Conservation (phyloP, 2,797 vertebrate species). For the Enteromius anoplus region DNA sequence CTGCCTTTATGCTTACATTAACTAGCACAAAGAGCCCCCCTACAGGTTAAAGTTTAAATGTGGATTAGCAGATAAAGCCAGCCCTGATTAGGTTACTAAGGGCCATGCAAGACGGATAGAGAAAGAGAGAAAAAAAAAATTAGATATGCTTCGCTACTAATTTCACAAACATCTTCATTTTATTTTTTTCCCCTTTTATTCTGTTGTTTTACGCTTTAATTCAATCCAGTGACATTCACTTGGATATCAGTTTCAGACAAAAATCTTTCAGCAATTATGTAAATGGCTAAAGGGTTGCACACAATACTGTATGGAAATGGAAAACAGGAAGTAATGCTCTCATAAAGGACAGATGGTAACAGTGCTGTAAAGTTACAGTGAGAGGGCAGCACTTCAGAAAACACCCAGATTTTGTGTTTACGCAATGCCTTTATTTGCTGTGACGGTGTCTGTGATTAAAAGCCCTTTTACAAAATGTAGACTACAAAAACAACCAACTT, state of each 20-base stretch:
- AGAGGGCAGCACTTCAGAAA: conserved; percentile 75
- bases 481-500: background rate
- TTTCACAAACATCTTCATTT: conserved; percentile 87
- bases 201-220: conserved; percentile 66
- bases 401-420: conserved; percentile 76
- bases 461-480: conserved; percentile 30
- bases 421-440: conserved; percentile 72
- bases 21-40: conserved; percentile 97
- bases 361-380: conserved; percentile 83
- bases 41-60: conserved; percentile 99
- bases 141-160: conserved; percentile 89
- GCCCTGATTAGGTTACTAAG: conserved; percentile 92
- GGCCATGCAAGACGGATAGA: conserved; percentile 74
- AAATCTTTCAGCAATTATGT: conserved; percentile 98
- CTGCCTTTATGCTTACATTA: conserved; percentile 96
- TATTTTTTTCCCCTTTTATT: conserved; percentile 46
- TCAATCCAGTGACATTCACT: conserved; percentile 81
- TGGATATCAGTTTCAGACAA: conserved; percentile 94
- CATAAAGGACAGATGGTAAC: conserved; percentile 95
- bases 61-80: conserved; percentile 98
- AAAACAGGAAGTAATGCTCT: conserved; percentile 88
- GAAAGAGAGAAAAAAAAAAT: conserved; percentile 72
- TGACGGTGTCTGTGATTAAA: conserved; percentile 66
- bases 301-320: conserved; percentile 93
- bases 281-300: conserved; percentile 87